phyloP scores from a whole-genome alignment of 1,140 invertebrate species.

The Musca vetustissima region DNA sequence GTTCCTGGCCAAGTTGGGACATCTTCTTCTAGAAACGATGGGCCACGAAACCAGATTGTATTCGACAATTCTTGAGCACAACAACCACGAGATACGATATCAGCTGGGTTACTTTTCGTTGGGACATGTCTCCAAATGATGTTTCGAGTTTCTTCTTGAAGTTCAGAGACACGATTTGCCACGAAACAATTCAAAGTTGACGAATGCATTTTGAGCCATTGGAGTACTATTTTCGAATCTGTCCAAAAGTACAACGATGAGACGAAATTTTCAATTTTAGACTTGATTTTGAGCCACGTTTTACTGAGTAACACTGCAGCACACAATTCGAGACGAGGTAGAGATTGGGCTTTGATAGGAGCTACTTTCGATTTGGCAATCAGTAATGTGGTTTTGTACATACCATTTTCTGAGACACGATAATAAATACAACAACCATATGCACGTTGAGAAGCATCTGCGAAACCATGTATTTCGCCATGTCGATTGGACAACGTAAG shows the following conservation, averaged over 20 bases:
- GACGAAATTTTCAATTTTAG: slow-evolving; percentile 5
- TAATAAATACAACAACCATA: slow-evolving; percentile 29
- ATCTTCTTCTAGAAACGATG: not conserved
- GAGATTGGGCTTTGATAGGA: too few relatives aligned
- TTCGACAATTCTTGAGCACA: not conserved
- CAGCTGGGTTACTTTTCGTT: slow-evolving; percentile 16
- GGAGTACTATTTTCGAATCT: slow-evolving; percentile 26
- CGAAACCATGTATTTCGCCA: slow-evolving; percentile 27
- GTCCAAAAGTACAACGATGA: slow-evolving; percentile 18
- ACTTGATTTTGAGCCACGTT: too few relatives aligned
- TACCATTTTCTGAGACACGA: too few relatives aligned
- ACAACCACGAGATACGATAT: slow-evolving; percentile 8
- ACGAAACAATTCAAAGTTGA: slow-evolving; percentile 26
- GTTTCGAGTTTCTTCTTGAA: not conserved
- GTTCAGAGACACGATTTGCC: slow-evolving; percentile 19
- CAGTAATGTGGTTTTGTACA: too few relatives aligned
- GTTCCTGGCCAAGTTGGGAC: not conserved
- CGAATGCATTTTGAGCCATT: slow-evolving; percentile 25
- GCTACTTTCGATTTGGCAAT: too few relatives aligned
- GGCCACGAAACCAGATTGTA: slow-evolving; percentile 17
- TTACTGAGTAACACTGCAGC: too few relatives aligned
- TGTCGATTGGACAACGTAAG: not conserved
- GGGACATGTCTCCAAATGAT: not conserved
- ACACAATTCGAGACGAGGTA: too few relatives aligned
- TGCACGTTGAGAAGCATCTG: slow-evolving; percentile 24